Evolutionary conservation across 2,113 vertebrate genomes (phyloP).

Genomic region (Mastomys coucha): DNA sequence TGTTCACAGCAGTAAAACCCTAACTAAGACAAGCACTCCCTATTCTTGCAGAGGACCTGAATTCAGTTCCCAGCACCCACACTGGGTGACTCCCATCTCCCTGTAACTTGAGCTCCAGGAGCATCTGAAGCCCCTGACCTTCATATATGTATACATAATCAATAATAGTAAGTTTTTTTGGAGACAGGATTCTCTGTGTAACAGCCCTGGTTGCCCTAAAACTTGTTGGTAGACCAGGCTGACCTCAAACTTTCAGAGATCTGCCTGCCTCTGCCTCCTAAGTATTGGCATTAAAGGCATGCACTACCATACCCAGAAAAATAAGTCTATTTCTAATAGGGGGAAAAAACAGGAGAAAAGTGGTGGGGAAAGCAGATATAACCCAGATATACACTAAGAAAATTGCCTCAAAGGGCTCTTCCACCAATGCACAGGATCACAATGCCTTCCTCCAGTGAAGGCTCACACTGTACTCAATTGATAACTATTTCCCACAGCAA

Average conservation of each 20-base stretch:
- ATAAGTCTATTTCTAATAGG: too few relatives aligned
- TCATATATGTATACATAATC: background rate
- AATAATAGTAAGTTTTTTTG: background rate
- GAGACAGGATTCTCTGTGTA: background rate
- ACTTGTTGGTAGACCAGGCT: background rate
- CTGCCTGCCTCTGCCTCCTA: background rate
- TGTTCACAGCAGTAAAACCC: too few relatives aligned
- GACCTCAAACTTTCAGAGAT: background rate
- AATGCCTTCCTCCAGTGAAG: background rate
- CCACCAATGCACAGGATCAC: background rate
- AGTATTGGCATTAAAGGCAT: too few relatives aligned
- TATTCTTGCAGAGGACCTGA: too few relatives aligned
- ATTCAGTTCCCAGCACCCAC: too few relatives aligned
- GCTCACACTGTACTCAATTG: slow-evolving; percentile 19
- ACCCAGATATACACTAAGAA: background rate
- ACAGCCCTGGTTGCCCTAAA: background rate
- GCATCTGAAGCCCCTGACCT: background rate
- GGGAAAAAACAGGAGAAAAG: background rate
- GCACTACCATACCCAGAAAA: too few relatives aligned
- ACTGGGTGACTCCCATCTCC: background rate
- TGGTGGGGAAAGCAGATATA: background rate
- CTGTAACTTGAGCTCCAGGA: background rate
- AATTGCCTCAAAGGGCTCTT: background rate
- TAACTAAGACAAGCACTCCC: too few relatives aligned
- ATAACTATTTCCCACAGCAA: slow-evolving; percentile 24